Evolutionary conservation across 2,113 vertebrate species (phyloP).

Genomic region (Leptobrachium ailaonicum): DNA sequence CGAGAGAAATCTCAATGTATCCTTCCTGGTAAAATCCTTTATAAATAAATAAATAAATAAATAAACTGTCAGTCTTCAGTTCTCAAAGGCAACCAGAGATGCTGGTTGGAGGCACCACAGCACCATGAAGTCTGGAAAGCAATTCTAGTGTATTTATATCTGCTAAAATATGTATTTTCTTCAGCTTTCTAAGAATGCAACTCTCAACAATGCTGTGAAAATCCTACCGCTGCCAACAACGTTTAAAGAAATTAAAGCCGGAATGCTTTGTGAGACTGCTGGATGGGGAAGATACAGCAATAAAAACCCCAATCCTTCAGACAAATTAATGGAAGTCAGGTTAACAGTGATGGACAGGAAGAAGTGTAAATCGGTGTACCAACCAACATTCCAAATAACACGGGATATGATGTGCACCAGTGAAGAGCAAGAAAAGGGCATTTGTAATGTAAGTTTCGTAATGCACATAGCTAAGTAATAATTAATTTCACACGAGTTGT

Average conservation of each 20-base stretch:
- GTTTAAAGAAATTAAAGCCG: conserved; percentile 50
- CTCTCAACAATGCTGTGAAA: conserved; percentile 51
- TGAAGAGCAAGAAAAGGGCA: conserved; percentile 52
- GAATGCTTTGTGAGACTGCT: conserved; percentile 60
- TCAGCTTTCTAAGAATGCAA: conserved; percentile 60
- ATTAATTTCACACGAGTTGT: too few relatives aligned
- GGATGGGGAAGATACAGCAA: conserved; percentile 54
- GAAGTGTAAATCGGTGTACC: conserved; percentile 55
- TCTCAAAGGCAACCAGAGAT: too few relatives aligned
- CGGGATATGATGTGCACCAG: conserved; percentile 70
- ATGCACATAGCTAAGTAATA: not conserved
- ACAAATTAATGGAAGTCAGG: conserved; percentile 64
- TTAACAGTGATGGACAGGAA: conserved; percentile 62
- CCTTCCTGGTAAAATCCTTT: too few relatives aligned
- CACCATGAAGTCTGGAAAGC: too few relatives aligned
- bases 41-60: too few relatives aligned
- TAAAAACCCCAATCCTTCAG: fast-evolving
- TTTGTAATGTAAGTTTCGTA: conserved; percentile 61
- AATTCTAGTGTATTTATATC: too few relatives aligned
- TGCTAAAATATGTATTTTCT: not conserved
- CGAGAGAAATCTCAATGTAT: too few relatives aligned
- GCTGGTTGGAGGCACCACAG: too few relatives aligned
- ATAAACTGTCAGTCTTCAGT: too few relatives aligned
- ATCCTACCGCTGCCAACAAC: conserved; percentile 52
- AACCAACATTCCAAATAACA: conserved; percentile 59